Base-by-base conservation (phyloP, 1,140 invertebrate species). In the Bombus impatiens region DNA sequence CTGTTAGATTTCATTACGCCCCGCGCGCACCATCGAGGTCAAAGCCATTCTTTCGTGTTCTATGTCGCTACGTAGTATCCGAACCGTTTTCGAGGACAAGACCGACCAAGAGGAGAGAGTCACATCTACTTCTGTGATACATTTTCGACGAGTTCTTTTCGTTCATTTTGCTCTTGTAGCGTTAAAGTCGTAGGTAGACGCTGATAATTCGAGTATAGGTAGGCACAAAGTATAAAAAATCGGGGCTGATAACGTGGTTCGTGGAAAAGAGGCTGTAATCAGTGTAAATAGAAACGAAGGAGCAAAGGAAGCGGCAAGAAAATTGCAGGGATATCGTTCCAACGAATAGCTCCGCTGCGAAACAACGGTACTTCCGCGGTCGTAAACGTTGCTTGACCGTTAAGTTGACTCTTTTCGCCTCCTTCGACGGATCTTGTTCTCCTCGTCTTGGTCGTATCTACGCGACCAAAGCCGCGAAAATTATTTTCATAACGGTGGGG, bases 301-400 rank as follows among this genome's bases (percentile, higher is more conserved):
- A 3, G 35, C 10, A 18, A 71, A 44, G 82, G 67, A 35, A 78
- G 65, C 28, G 47, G 6, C 44, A 37, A 72, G 71, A 32, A 71
- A 83, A 70, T 40, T 71, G 53, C 35, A 25, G 78, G 59, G 40
- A 76, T 78, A 84, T 85, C 80, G 88, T 77, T 62, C 70, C 72
- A 59, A 76, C 82, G 44, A 84, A 40, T 74, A 32, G 57, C 78
- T 44, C 35, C 13, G 28, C 28, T 2, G 40, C 53, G 76, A 67
- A 83, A 83, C 86, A 90, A 90, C 89, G 89, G 89, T 89, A 90
- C 89, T 86, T 85, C 53, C 79, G 81, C 70, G 82, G 65, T 89
- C 82, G 35, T 90, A 87, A 89, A 90, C 83, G 86, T 35, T 77
- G 78, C 65, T 67, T 87, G 71, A 90, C 89, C 89, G 89, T 90